Percentiles rank a stretch among this genome's conserved stretches.
Evolutionary conservation across 2,888 invertebrate species (phyloP).

Genomic region (Pachymerium ferrugineum): DNA sequence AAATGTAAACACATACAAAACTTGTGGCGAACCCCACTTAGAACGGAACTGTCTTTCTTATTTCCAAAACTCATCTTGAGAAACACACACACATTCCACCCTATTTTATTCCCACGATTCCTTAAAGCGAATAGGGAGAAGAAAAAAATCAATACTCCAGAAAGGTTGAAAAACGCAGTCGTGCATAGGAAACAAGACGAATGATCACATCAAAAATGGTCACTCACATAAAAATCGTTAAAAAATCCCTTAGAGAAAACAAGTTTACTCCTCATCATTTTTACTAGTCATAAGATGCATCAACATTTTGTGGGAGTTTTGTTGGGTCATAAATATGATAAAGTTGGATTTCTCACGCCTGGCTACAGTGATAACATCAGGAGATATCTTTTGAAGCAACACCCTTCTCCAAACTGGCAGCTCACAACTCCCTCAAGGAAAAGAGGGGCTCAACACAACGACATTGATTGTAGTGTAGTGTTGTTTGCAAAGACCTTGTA

Average conservation of each 20-base stretch:
- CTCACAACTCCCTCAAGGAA: neutral
- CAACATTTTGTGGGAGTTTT: neutral
- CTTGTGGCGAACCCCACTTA: too few species aligned
- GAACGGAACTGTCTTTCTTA: too few species aligned
- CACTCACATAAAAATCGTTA: neutral
- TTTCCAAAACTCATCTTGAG: too few species aligned
- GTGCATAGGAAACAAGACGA: neutral
- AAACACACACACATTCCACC: too few species aligned
- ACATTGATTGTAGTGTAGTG: too few species aligned
- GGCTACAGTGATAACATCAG: neutral
- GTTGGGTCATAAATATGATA: neutral
- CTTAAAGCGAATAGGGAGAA: neutral
- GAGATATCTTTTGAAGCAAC: neutral
- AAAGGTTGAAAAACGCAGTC: neutral
- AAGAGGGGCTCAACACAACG: neutral
- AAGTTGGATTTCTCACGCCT: conserved; percentile 13
- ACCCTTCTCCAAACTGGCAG: neutral
- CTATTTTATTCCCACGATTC: too few species aligned
- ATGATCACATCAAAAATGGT: neutral
- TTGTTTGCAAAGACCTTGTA: too few species aligned
- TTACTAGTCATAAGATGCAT: neutral
- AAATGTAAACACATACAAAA: too few species aligned
- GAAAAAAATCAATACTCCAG: neutral
- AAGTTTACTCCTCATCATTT: neutral
- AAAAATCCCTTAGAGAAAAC: neutral